Evolutionary conservation across 1,140 invertebrate genomes (phyloP).

Genomic region (Heliconius melpomene): DNA sequence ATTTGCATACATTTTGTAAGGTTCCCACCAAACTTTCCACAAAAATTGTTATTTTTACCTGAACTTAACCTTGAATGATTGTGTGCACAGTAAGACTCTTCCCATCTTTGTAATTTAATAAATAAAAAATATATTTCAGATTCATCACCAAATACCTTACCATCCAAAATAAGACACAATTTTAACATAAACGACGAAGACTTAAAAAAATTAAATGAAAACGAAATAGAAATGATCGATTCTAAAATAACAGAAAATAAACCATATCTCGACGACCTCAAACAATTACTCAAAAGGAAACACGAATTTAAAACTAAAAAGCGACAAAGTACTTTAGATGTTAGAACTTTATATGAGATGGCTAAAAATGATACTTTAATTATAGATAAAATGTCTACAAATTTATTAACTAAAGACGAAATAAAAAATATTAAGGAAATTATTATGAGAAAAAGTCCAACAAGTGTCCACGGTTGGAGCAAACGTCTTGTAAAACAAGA

Average conservation of each 20-base stretch:
- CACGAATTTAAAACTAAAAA: constrained; percentile 50
- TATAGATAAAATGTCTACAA: constrained; percentile 45
- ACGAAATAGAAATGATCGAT: constrained; percentile 72
- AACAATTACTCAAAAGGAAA: constrained; percentile 56
- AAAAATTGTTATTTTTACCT: no score
- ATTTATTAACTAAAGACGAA: constrained; percentile 60
- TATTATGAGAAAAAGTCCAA: constrained; percentile 57
- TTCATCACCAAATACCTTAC: constrained; percentile 33
- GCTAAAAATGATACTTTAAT: constrained; percentile 50
- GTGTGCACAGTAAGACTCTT: no score
- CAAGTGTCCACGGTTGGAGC: constrained; percentile 59
- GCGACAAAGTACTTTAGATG: constrained; percentile 54
- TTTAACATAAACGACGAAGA: constrained; percentile 57
- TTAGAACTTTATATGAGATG: constrained; percentile 63
- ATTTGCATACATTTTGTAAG: no score
- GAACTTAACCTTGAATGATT: no score
- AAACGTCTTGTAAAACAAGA: constrained; percentile 47
- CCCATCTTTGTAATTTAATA: background rate
- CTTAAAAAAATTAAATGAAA: constrained; percentile 56
- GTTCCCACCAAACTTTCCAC: no score
- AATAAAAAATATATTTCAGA: constrained; percentile 21
- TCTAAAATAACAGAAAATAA: constrained; percentile 59
- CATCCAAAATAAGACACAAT: constrained; percentile 51
- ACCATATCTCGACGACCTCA: constrained; percentile 62
- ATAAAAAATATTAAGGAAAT: constrained; percentile 65